Conservation (phyloP, 2,113 vertebrate genomes). For the Paramisgurnus dabryanus region DNA sequence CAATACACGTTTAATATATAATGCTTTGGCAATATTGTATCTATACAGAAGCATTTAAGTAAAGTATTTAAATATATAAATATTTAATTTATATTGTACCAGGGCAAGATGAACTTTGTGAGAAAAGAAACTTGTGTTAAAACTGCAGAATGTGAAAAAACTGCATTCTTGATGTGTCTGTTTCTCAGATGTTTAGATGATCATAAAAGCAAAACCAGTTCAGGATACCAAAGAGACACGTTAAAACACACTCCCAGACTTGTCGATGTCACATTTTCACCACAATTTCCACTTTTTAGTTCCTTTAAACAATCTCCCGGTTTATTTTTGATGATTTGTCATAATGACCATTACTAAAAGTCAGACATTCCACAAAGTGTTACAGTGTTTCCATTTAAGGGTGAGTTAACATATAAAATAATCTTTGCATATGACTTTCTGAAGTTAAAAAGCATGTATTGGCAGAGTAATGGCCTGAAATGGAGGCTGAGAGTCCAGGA, state of each 20-base stretch:
- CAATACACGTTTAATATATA: no score
- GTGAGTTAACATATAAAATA: not conserved
- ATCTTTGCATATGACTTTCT: not conserved
- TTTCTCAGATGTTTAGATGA: not conserved
- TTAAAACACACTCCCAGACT: not conserved
- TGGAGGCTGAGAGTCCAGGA: not conserved
- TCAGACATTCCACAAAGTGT: not conserved
- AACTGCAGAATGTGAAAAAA: no score
- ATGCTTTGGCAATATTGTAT: no score
- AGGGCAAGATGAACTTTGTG: no score
- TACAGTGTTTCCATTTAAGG: not conserved
- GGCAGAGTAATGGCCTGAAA: not conserved
- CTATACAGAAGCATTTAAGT: no score
- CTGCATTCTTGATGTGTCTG: not conserved
- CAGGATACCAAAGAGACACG: not conserved
- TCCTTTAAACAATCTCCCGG: not conserved
- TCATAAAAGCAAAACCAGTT: no score
- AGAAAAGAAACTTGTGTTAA: not conserved
- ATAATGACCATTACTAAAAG: slow-evolving; percentile 24
- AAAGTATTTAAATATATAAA: no score
- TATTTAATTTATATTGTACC: no score
- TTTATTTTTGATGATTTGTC: not conserved
- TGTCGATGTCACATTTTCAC: not conserved
- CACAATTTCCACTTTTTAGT: not conserved
- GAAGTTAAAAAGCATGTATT: not conserved